Evolutionary conservation across 1,140 invertebrate genomes (phyloP).

Genomic region (Manduca sexta): DNA sequence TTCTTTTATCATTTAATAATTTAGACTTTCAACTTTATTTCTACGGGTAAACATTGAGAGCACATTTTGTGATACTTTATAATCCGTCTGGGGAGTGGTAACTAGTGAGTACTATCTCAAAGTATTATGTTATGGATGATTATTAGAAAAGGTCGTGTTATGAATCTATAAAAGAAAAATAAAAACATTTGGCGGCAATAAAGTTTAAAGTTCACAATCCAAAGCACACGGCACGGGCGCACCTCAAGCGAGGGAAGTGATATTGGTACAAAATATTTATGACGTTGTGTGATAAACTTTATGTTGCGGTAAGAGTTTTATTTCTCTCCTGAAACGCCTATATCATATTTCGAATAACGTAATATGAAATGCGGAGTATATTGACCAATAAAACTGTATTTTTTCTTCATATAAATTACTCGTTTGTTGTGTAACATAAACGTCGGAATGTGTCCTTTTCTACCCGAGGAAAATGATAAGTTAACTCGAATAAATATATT

Average conservation of each 20-base stretch:
- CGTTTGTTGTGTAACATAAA: neutral
- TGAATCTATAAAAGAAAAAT: neutral
- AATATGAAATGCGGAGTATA: slow-evolving; percentile 23
- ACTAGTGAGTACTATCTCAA: too few relatives aligned
- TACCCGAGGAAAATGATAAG: too few relatives aligned
- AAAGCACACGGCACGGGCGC: slow-evolving; percentile 2
- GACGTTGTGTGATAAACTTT: slow-evolving; percentile 50
- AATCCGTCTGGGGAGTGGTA: too few relatives aligned
- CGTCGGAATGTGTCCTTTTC: too few relatives aligned
- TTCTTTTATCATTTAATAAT: too few relatives aligned
- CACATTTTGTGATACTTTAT: too few relatives aligned
- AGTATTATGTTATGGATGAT: neutral
- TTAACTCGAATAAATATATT: neutral
- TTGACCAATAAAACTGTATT: slow-evolving; percentile 31
- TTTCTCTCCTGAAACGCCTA: slow-evolving; percentile 36
- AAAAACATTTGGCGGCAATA: slow-evolving; percentile 10
- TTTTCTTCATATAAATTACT: slow-evolving; percentile 13
- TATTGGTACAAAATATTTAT: slow-evolving; percentile 50
- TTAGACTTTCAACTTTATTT: too few relatives aligned
- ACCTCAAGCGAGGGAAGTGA: slow-evolving; percentile 25
- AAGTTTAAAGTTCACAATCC: slow-evolving; percentile 20
- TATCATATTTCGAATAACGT: slow-evolving; percentile 30
- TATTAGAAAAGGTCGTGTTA: too few relatives aligned
- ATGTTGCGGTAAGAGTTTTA: slow-evolving; percentile 56
- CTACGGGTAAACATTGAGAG: too few relatives aligned